Conservation (phyloP, 2,888 invertebrate genomes). For the Baccha elongata region DNA sequence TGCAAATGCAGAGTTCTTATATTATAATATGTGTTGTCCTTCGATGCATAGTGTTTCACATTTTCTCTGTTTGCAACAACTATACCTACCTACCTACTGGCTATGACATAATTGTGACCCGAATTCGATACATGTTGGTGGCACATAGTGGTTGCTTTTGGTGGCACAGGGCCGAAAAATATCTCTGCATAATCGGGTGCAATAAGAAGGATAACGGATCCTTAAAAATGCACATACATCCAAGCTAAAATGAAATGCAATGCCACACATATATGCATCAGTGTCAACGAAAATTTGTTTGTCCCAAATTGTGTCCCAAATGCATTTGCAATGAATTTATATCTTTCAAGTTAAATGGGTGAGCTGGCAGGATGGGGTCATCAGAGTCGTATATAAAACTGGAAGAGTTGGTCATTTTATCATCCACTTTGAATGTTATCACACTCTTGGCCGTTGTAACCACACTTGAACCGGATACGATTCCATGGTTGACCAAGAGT, state of each 20-base stretch:
- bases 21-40: conserved; percentile 12
- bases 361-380: background rate
- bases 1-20: conserved; percentile 26
- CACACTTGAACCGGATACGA: conserved; percentile 53
- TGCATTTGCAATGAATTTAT: conserved; percentile 34
- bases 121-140: conserved; percentile 6
- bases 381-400: too few relatives aligned
- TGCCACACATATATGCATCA: conserved; percentile 36
- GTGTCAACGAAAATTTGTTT: conserved; percentile 40
- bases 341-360: background rate
- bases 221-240: conserved; percentile 35
- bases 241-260: background rate
- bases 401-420: conserved; percentile 22
- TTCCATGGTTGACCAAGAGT: conserved; percentile 54
- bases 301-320: conserved; percentile 25
- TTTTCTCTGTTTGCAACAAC: conserved; percentile 18
- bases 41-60: conserved; percentile 13
- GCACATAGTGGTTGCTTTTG: background rate
- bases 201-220: conserved; percentile 42
- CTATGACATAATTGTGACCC: conserved; percentile 39
- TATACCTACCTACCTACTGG: background rate
- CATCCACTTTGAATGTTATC: conserved; percentile 45
- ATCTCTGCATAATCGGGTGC: conserved; percentile 59
- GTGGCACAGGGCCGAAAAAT: conserved; percentile 49
- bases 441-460: conserved; percentile 44